Base-by-base conservation (phyloP, 2,113 vertebrate species). In the Lophura nycthemera region DNA sequence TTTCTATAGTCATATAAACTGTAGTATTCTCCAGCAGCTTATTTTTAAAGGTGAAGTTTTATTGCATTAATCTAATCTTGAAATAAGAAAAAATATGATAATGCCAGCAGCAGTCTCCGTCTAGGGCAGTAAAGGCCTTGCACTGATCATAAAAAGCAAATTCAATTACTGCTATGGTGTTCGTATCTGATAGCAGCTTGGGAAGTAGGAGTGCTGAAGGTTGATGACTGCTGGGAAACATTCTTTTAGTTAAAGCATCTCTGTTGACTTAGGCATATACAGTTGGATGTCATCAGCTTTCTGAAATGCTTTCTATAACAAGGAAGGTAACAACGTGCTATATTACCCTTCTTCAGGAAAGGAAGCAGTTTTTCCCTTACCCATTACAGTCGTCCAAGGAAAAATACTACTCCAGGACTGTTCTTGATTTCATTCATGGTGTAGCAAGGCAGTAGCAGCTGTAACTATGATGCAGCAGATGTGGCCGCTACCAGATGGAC, bases 21-120 rank as follows among this genome's bases (percentile, higher is more conserved):
- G 71, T 45, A 54, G 38, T 57, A 17, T 32, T 92, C 63, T 43
- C 38, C 42, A 71, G 8, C 22, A 86, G 65, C 36, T 90, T 42
- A 38, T 81, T 54, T 94, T 91, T 78, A 78, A 86, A 69, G 73
- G 61, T 81, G 54, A 81, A 74, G 69, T 86, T 95, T 91, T 94
- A 95, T 72, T 95, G 79, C 93, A 45, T 81, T 95, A 86, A 91
- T 97, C 89, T 97, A 86, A 96, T 95, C 91, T 91, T 27, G 18
- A 94, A 92, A 59, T 69, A 92, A 88, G 61, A 82, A 87, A 90
- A 93, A 74, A 71, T 43, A 78, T 57, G 94, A 86, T 95, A 95
- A 92, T 74, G 36, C 57, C 30, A 78, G 60, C 38, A 83, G 88
- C 79, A 32, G 69, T 64, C 24, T 88, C 75, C 48, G 38, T 85